Evolutionary conservation across 2,888 invertebrate genomes (phyloP), one percentile per base, ranked within the genome.

Genomic region (Anoplius nigerrimus): DNA sequence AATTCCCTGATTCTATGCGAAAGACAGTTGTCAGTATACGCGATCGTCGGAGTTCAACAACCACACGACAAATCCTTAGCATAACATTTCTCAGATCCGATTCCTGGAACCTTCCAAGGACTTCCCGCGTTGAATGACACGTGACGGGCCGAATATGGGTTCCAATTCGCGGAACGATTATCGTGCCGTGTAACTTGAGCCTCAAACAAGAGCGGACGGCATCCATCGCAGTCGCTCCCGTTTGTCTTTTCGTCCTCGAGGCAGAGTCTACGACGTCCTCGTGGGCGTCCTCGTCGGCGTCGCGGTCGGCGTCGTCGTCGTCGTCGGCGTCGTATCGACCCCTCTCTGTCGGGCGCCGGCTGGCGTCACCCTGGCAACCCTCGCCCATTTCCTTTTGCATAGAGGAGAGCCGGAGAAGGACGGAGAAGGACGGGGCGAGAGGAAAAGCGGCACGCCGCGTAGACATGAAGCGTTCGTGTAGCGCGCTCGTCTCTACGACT

Each of bases 301-400:
- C 54, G 13, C 13, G 11, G 52, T 16, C 52, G 52, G 2, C 20
- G 21, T 52, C 22, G 3, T 52, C 75, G 72, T 75, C 78, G 77
- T 74, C 70, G 80, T 70, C 72, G 77, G 72, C 63, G 74, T 72
- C 69, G 78, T 86, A 86, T 86, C 86, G 86, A 86, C 86, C 83
- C 84, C 82, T 69, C 74, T 73, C 73, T 78, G 81, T 79, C 76
- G 72, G 78, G 80, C 72, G 70, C 68, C 67, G 67, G 76, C 66
- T 52, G 58, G 48, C 82, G 83, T 85, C 85, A 79, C 86, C 86
- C 78, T 84, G 84, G 86, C 85, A 86, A 86, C 86, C 82, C 76
- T 74, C 79, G 76, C 68, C 69, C 69, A 58, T 71, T 74, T 78
- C 76, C 78, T 78, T 76, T 78, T 76, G 74, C 78, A 74, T 78